Evolutionary conservation across 2,888 invertebrate genomes (phyloP).

Genomic region (Congeria kusceri): DNA sequence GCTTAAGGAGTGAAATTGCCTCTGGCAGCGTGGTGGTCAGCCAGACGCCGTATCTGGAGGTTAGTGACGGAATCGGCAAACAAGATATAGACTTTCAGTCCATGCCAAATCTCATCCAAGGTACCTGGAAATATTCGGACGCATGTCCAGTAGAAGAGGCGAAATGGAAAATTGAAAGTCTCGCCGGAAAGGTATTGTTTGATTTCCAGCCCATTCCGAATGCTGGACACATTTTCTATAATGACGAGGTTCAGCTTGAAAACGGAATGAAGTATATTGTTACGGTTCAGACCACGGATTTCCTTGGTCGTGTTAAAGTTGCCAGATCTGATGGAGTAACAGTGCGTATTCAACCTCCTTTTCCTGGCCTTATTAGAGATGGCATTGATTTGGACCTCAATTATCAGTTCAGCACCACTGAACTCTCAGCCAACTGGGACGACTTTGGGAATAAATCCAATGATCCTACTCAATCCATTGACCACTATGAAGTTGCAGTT

Average conservation of each 20-base stretch:
- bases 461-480: slow-evolving; percentile 60
- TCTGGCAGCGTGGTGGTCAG: slow-evolving; percentile 64
- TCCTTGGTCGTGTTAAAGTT: slow-evolving; percentile 44
- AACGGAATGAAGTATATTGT: slow-evolving; percentile 67
- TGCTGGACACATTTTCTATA: slow-evolving; percentile 42
- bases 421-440: slow-evolving; percentile 71
- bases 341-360: slow-evolving; percentile 67
- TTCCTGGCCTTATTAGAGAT: slow-evolving; percentile 67
- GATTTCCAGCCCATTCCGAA: slow-evolving; percentile 31
- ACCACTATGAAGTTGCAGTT: slow-evolving; percentile 71
- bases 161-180: slow-evolving; percentile 57
- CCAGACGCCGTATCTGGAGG: slow-evolving; percentile 43
- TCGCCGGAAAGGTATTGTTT: slow-evolving; percentile 54
- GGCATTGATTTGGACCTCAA: slow-evolving; percentile 62
- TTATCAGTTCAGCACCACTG: slow-evolving; percentile 58
- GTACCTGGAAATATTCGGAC: slow-evolving; percentile 67
- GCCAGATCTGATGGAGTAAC: slow-evolving; percentile 67
- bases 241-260: slow-evolving; percentile 61
- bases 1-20: slow-evolving; percentile 38
- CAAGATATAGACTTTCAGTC: slow-evolving; percentile 63
- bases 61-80: slow-evolving; percentile 52
- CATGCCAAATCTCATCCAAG: slow-evolving; percentile 53
- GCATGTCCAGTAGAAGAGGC: slow-evolving; percentile 62
- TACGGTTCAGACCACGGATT: slow-evolving; percentile 54
- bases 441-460: slow-evolving; percentile 59